Base-by-base conservation (phyloP, 1,140 invertebrate genomes). In the Cotesia typhae region DNA sequence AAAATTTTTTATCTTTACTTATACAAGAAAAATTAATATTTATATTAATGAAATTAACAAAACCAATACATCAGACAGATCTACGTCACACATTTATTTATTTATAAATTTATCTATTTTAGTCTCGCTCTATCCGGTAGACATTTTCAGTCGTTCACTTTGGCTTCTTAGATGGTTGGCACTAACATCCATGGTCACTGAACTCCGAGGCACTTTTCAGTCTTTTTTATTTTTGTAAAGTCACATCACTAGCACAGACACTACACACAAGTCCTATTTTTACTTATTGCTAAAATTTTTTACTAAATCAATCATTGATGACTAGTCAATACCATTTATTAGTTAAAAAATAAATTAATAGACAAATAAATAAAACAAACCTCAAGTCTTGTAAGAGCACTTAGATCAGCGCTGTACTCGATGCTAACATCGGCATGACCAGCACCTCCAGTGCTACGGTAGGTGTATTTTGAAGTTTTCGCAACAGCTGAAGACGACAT, bases 321-420 rank as follows among this genome's bases (percentile, higher is more conserved):
- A 28, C 28, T 2, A 28, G 28, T 28, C 28, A 28, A 28, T 28
- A 28, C 2, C 28, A 3, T 2, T 28, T 28, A 28, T 28, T 28
- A 28, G 28, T 28, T 28, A 28, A 2, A 3, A 28, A 28, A 28
- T 28, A 28, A 28, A 35, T 28, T 35, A 55, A 53, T 35, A 17
- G 17, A 17, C 17, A 36, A 67, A 60, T 36, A 76, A 71, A 74
- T 7, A 63, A 73, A 57, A 85, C 88, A 88, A 94, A 97, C 95
- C 94, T 96, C 95, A 87, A 97, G 92, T 86, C 95, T 93, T 87
- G 94, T 93, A 85, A 97, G 91, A 86, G 94, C 93, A 88, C 93
- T 95, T 85, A 97, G 89, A 89, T 97, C 95, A 88, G 94, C 91
- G 86, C 92, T 93, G 89, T 96, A 96, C 89, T 96, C 95, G 89